phyloP scores from a whole-genome alignment of 2,797 vertebrate species.

The Tenualosa thibaudeaui region DNA sequence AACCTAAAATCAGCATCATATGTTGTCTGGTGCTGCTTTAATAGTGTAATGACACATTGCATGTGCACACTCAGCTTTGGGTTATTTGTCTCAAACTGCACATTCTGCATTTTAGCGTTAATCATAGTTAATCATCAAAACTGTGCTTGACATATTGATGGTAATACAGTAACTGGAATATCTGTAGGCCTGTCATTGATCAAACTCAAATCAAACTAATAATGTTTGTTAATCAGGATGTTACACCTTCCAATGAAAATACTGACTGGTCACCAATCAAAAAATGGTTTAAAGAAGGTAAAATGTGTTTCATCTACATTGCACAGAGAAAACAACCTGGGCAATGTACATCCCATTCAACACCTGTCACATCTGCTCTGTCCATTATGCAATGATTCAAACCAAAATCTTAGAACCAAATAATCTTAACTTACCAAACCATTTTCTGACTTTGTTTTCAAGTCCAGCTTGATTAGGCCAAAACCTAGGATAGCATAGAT shows the following conservation, averaged over 20 bases:
- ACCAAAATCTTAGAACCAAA: conserved; percentile 20
- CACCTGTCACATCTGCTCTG: neutral
- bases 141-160: neutral
- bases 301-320: neutral
- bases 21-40: too few relatives aligned
- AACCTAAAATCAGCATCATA: too few relatives aligned
- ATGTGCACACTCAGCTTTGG: neutral
- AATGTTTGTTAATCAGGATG: conserved; percentile 27
- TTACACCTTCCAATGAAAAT: conserved; percentile 27
- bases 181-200: neutral
- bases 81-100: neutral
- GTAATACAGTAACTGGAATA: neutral
- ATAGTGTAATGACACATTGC: neutral
- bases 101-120: neutral
- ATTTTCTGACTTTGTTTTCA: conserved; percentile 97
- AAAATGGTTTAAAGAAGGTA: neutral
- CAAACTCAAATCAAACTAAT: too few relatives aligned
- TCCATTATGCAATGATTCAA: neutral
- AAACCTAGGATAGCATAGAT: conserved; percentile 77
- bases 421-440: conserved; percentile 85
- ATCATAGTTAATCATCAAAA: neutral
- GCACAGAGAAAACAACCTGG: neutral
- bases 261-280: neutral
- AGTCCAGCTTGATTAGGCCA: conserved; percentile 93
- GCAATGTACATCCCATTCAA: neutral